Base-by-base conservation (phyloP, 2,888 invertebrate genomes). In the Philonicus albiceps region DNA sequence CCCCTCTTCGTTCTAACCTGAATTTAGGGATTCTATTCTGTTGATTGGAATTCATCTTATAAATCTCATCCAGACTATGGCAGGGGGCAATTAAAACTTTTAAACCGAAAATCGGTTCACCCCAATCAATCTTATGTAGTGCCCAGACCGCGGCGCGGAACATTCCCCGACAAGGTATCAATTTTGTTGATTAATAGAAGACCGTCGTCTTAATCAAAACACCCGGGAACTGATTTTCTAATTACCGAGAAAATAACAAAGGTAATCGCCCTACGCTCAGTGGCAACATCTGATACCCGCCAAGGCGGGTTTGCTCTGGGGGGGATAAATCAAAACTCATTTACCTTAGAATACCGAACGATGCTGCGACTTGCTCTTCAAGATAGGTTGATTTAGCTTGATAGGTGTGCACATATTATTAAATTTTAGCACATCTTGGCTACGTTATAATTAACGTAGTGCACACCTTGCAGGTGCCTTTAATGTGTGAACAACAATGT, bases 181-280 rank as follows among this genome's bases (percentile, higher is more conserved):
- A 85, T 87, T 87, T 87, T 87, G 87, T 85, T 86, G 87, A 87
- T 85, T 87, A 87, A 87, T 87, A 64, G 85, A 85, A 85, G 87
- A 78, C 85, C 78, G 76, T 76, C 73, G 78, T 87, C 78, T 85
- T 87, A 87, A 87, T 87, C 87, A 87, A 84, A 87, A 53, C 49
- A 80, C 80, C 80, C 80, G 53, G 53, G 80, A 80, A 49, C 80
- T 80, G 80, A 80, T 80, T 80, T 64, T 80, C 80, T 80, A 80
- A 80, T 80, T 80, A 80, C 80, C 80, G 80, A 30, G 22, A 34
- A 49, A 80, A 80, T 80, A 80, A 80, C 80, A 80, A 80, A 80
- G 80, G 80, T 80, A 80, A 80, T 80, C 80, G 30, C 53, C 80
- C 80, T 80, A 30, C 31, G 37, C n/a, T 53, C 53, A 53, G 49